A percentile compares a stretch with the other conserved stretches of the same genome.
Evolutionary conservation across 2,888 invertebrate species (phyloP).

Genomic region (Eupithecia insigniata): DNA sequence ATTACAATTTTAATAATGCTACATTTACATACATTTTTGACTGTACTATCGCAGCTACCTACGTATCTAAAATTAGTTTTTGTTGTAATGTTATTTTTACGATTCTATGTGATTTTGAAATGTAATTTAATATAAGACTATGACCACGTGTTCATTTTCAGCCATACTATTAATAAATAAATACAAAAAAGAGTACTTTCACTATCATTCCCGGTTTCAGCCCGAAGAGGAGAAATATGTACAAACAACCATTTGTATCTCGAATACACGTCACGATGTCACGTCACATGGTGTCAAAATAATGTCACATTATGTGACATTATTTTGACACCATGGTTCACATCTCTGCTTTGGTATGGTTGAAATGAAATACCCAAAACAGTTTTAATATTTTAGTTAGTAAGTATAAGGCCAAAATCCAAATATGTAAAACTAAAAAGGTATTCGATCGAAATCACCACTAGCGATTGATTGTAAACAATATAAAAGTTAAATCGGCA

Average conservation of each 20-base stretch:
- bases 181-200: background rate
- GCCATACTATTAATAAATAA: too few relatives aligned
- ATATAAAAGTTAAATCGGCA: slow-evolving; percentile 27
- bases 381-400: background rate
- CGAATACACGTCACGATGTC: background rate
- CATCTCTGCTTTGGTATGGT: background rate
- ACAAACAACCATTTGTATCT: background rate
- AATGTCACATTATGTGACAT: too few relatives aligned
- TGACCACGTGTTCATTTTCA: too few relatives aligned
- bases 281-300: too few relatives aligned
- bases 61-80: too few relatives aligned
- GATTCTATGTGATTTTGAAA: too few relatives aligned
- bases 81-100: too few relatives aligned
- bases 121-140: too few relatives aligned
- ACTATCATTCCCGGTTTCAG: background rate
- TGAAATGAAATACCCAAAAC: background rate
- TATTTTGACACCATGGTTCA: background rate
- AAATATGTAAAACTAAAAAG: background rate
- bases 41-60: too few relatives aligned
- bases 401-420: background rate
- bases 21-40: too few relatives aligned
- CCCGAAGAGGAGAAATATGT: background rate
- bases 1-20: too few relatives aligned
- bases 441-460: background rate
- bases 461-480: slow-evolving; percentile 25